A percentile compares a stretch with the other conserved stretches of the same genome.
Evolutionary conservation across 2,888 invertebrate genomes (phyloP).

Genomic region (Isotomurus palustris): DNA sequence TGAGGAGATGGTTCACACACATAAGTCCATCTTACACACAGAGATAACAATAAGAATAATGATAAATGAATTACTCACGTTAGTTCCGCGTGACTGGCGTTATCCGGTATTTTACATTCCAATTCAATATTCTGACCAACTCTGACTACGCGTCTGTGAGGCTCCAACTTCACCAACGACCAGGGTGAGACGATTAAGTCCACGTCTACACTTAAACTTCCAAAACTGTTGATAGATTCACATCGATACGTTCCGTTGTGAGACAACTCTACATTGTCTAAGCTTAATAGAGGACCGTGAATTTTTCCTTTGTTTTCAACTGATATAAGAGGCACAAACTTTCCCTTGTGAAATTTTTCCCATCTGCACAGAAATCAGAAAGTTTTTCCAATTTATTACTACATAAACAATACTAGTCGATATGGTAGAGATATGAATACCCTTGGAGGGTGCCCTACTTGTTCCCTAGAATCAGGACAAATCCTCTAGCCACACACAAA

Average conservation of each 20-base stretch:
- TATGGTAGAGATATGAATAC: no score
- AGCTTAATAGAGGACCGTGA: constrained; percentile 33
- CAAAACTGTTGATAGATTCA: constrained; percentile 33
- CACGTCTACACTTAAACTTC: constrained; percentile 23
- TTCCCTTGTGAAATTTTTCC: constrained; percentile 27
- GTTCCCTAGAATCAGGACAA: no score
- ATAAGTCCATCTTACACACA: no score
- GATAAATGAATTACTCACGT: constrained; percentile 3
- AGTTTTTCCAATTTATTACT: neutral
- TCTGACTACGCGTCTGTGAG: neutral
- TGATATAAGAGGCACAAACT: constrained; percentile 20
- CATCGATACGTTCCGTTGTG: constrained; percentile 40
- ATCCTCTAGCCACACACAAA: no score
- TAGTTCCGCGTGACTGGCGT: constrained; percentile 7
- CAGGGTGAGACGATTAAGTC: constrained; percentile 18
- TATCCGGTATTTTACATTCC: constrained; percentile 2
- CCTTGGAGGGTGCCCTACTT: no score
- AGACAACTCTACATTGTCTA: constrained; percentile 18
- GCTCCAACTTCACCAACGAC: neutral
- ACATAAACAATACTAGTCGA: no score
- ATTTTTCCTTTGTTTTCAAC: constrained; percentile 6
- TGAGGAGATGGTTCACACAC: no score
- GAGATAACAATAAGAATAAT: no score
- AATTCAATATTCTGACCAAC: constrained; percentile 7
- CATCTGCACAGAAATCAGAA: constrained; percentile 22